These are phyloP conservation scores for Nemurella pictetii DNA, from an alignment of 2,888 invertebrate genomes.

Conservation along the genomic window DNA sequence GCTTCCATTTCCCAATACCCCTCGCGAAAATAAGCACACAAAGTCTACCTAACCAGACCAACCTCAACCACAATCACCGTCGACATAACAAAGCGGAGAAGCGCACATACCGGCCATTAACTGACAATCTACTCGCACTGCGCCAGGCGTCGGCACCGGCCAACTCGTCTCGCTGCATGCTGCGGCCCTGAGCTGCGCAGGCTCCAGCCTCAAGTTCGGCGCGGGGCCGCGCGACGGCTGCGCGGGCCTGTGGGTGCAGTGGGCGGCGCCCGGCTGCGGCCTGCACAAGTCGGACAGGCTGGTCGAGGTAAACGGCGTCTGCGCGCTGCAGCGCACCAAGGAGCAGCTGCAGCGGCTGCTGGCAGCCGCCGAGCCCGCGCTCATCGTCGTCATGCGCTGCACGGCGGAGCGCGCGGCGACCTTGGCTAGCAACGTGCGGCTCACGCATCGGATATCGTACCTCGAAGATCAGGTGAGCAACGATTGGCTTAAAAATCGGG, in stretches of 20 bases:
- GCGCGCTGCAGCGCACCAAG: conserved; percentile 67
- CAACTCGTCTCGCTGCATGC: conserved; percentile 62
- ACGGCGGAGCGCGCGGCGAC: conserved; percentile 63
- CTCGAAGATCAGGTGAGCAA: conserved; percentile 75
- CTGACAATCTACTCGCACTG: too few relatives aligned
- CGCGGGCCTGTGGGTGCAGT: conserved; percentile 73
- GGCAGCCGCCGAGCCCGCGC: conserved; percentile 63
- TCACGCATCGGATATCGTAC: conserved; percentile 86
- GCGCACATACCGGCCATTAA: too few relatives aligned
- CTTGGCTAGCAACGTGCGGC: conserved; percentile 76
- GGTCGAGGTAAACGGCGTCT: conserved; percentile 76
- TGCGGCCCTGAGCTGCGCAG: conserved; percentile 69
- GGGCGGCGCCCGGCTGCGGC: conserved; percentile 78
- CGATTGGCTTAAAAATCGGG: background rate
- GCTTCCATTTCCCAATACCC: too few relatives aligned
- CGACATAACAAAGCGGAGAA: too few relatives aligned
- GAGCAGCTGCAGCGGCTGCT: conserved; percentile 72
- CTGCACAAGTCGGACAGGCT: conserved; percentile 77
- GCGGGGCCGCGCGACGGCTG: conserved; percentile 67
- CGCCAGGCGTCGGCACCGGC: conserved; percentile 46
- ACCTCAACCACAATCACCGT: too few relatives aligned
- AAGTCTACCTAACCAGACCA: too few relatives aligned
- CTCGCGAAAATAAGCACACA: too few relatives aligned
- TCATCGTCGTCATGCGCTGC: conserved; percentile 61
- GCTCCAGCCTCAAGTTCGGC: conserved; percentile 73